Evolutionary conservation across 2,888 invertebrate genomes (phyloP), one percentile per base, ranked within the genome.

Genomic region (Lymantria dispar): DNA sequence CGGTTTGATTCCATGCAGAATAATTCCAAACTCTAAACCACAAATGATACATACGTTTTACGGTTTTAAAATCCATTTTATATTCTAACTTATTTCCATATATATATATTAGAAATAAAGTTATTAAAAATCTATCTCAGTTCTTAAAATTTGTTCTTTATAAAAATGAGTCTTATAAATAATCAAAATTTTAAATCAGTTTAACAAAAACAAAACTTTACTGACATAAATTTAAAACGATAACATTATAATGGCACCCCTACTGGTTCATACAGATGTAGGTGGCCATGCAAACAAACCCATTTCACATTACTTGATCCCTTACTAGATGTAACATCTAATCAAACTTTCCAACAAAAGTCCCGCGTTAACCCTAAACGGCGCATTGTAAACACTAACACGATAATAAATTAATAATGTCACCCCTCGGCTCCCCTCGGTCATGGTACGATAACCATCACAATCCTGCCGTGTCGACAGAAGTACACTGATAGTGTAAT

Each of bases 321-420:
- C n/a, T 38, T 38, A 22, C 22, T 44, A 30, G 37, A 22, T 37
- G n/a, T n/a, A n/a, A 51, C 38, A 33, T 43, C 43, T 38, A 47
- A 47, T 52, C 48, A 48, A 45, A 52, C 44, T 42, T 39, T 36
- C 43, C 14, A 45, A 37, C 48, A 45, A 49, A 52, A 48, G n/a
- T 48, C 39, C 45, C 43, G 9, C 43, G 31, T 36, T 50, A 50
- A 50, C 65, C 65, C 55, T 62, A 61, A 62, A 60, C 63, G 57
- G 66, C 60, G 44, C 42, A 60, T 60, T 50, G 62, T 64, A 68
- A 71, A 72, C 72, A 74, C 64, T 56, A 62, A 54, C 56, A 56
- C 58, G 72, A 74, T 75, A 76, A 67, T 65, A 65, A 67, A 72
- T 73, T 74, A 73, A 72, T 75, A 73, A 72, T 56, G 56, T 45